Conservation (phyloP, 2,888 invertebrate genomes). For the Xiphydria camelus region DNA sequence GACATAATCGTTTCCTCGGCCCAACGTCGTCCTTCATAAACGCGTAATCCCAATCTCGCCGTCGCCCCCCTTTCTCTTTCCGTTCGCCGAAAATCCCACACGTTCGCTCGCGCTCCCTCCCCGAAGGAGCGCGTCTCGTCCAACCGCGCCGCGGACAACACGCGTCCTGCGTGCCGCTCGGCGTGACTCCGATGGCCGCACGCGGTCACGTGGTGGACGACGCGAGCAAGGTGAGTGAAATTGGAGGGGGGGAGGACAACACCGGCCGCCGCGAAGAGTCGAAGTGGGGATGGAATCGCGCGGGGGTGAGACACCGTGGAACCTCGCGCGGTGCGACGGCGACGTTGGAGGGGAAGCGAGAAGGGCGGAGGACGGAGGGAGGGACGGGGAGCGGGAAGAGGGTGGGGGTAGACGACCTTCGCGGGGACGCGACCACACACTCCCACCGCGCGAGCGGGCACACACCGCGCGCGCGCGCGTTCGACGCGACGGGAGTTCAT, state of each 20-base stretch:
- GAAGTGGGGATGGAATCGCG: conserved; percentile 13
- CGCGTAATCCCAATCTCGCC: too few species aligned
- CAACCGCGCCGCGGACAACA: conserved; percentile 14
- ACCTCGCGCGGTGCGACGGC: background rate
- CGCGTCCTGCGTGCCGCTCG: conserved; percentile 38
- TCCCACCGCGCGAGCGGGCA: conserved; percentile 12
- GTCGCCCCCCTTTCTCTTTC: too few species aligned
- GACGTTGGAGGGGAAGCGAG: background rate
- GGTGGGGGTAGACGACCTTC: conserved; percentile 46
- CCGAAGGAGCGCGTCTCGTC: too few species aligned
- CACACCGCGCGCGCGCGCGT: conserved; percentile 6
- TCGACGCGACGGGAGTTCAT: conserved; percentile 2
- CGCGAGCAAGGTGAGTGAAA: conserved; percentile 4
- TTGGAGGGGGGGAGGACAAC: background rate
- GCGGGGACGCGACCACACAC: conserved; percentile 38
- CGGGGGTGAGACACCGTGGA: background rate
- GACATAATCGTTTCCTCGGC: too few species aligned
- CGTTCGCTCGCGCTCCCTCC: too few species aligned
- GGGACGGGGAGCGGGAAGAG: conserved; percentile 17
- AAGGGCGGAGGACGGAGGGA: too few species aligned
- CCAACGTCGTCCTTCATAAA: too few species aligned
- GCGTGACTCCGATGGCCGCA: conserved; percentile 40
- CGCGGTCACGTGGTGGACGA: conserved; percentile 23
- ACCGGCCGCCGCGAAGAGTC: background rate
- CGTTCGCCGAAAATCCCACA: too few species aligned